Evolutionary conservation across 2,797 vertebrate species (phyloP).

Genomic region (Cetoscarus ocellatus): DNA sequence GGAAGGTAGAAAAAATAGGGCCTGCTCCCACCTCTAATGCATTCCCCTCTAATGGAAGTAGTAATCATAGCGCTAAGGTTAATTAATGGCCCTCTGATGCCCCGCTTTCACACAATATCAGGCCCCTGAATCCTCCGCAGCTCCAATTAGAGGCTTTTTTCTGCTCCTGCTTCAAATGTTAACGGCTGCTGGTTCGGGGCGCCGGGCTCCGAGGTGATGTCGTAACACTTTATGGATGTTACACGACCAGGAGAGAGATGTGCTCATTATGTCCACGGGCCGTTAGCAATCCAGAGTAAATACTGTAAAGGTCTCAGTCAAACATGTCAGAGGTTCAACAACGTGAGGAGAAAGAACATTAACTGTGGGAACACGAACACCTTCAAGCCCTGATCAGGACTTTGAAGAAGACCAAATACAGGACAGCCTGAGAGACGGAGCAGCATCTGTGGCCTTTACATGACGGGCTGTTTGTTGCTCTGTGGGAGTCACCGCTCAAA

Average conservation of each 20-base stretch:
- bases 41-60: slow-evolving; percentile 95
- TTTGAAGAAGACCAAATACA: too few species aligned
- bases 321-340: background rate
- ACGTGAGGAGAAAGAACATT: background rate
- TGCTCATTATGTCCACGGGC: background rate
- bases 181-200: slow-evolving; percentile 72
- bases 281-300: background rate
- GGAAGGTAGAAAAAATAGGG: slow-evolving; percentile 87
- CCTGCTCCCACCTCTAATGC: slow-evolving; percentile 92
- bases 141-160: slow-evolving; percentile 77
- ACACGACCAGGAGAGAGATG: slow-evolving; percentile 25
- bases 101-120: slow-evolving; percentile 64
- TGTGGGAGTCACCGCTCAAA: too few species aligned
- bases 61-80: slow-evolving; percentile 98
- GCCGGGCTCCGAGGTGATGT: slow-evolving; percentile 60
- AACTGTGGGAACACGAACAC: too few species aligned
- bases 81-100: slow-evolving; percentile 90
- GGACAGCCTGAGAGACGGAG: too few species aligned
- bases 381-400: too few species aligned
- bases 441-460: too few species aligned
- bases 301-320: slow-evolving; percentile 1
- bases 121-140: slow-evolving; percentile 60
- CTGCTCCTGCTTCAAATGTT: slow-evolving; percentile 77
- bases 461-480: too few species aligned
- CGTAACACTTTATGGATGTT: slow-evolving; percentile 66